Evolutionary conservation across 1,140 invertebrate species (phyloP).

Genomic region (Tribolium castaneum): DNA sequence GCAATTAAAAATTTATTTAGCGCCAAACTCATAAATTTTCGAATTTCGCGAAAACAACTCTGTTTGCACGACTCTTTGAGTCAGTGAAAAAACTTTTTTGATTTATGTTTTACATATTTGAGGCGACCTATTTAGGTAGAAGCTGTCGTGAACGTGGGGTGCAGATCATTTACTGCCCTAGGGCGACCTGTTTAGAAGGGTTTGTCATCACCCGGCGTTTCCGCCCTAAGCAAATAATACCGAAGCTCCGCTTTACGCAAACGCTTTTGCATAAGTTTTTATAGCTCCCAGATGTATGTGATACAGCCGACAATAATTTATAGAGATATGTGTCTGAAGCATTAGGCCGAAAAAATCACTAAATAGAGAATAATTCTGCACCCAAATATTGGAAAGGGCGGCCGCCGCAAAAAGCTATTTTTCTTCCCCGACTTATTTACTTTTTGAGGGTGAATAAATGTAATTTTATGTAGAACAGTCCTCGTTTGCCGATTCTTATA

Average conservation of each 20-base stretch:
- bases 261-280: slow-evolving; percentile 27
- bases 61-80: not conserved
- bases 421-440: slow-evolving; percentile 1
- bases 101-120: not conserved
- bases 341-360: not conserved
- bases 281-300: not conserved
- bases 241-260: slow-evolving; percentile 22
- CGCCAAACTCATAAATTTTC: not conserved
- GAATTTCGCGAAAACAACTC: not conserved
- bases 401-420: not conserved
- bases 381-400: not conserved
- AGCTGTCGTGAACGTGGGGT: slow-evolving; percentile 4
- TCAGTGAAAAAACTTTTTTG: not conserved
- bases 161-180: slow-evolving; percentile 39
- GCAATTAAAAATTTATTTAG: too few species aligned
- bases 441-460: slow-evolving; percentile 16
- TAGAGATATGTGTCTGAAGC: not conserved
- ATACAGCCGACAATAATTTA: not conserved
- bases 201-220: slow-evolving; percentile 36
- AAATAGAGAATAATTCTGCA: not conserved
- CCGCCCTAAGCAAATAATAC: slow-evolving; percentile 37
- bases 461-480: slow-evolving; percentile 12
- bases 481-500: slow-evolving; percentile 4
- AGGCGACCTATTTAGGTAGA: not conserved
- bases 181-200: slow-evolving; percentile 41